These are phyloP conservation scores for Microtus pennsylvanicus DNA, from an alignment of 2,113 vertebrate genomes.

Conservation along the genomic window DNA sequence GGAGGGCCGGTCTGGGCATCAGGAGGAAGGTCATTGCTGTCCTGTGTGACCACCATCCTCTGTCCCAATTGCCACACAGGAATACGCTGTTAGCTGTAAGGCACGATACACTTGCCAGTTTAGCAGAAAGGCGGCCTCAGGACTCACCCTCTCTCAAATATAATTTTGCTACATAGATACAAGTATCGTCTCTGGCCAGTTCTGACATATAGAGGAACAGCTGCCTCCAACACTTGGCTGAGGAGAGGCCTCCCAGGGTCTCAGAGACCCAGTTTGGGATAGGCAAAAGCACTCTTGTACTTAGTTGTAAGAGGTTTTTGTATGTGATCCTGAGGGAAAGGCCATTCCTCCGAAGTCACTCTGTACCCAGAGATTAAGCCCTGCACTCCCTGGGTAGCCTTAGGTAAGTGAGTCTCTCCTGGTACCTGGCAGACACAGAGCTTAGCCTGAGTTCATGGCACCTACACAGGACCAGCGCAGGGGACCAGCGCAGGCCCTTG, in stretches of 20 bases:
- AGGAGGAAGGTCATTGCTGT: not conserved
- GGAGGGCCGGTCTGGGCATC: too few species aligned
- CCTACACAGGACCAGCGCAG: not conserved
- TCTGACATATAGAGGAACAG: not conserved
- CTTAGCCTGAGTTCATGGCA: not conserved
- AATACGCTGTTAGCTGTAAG: not conserved
- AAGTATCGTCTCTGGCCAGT: not conserved
- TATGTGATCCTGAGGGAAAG: not conserved
- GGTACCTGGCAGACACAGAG: not conserved
- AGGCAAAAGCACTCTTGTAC: not conserved
- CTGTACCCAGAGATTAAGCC: not conserved
- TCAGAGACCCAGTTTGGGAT: not conserved
- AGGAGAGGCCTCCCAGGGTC: not conserved
- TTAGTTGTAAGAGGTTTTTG: not conserved
- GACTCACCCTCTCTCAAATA: not conserved
- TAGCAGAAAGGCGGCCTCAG: rapidly evolving
- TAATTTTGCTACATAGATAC: not conserved
- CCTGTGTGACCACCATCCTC: not conserved
- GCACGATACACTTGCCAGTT: not conserved
- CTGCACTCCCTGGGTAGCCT: too few species aligned
- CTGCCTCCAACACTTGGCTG: not conserved
- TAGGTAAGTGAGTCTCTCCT: not conserved
- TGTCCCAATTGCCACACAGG: not conserved
- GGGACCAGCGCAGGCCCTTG: not conserved
- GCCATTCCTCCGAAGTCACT: not conserved